These are phyloP conservation scores for Druceiella hillmani DNA, from an alignment of 2,888 invertebrate species.

Conservation along the genomic window DNA sequence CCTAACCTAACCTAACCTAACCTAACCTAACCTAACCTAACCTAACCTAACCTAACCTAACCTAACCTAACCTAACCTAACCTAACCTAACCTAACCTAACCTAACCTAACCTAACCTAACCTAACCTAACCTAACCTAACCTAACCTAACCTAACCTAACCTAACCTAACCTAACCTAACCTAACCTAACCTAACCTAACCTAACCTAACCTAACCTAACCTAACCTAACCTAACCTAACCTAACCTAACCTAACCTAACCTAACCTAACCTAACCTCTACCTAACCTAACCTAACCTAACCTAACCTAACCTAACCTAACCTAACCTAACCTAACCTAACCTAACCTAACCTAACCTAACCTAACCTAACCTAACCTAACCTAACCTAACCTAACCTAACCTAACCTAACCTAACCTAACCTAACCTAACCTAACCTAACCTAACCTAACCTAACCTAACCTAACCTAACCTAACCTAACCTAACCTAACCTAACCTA, in stretches of 20 bases:
- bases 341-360: background rate
- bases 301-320: constrained; percentile 1
- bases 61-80: constrained; percentile 1
- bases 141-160: constrained; percentile 1
- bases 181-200: constrained; percentile 1
- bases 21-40: constrained; percentile 13
- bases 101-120: constrained; percentile 1
- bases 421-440: constrained; percentile 4
- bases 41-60: constrained; percentile 12
- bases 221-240: constrained; percentile 1
- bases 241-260: constrained; percentile 1
- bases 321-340: constrained; percentile 8
- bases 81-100: constrained; percentile 1
- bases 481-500: constrained; percentile 18
- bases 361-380: constrained; percentile 3
- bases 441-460: constrained; percentile 16
- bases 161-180: constrained; percentile 1
- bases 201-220: constrained; percentile 1
- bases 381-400: constrained; percentile 1
- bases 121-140: constrained; percentile 1
- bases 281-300: constrained; percentile 1
- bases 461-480: constrained; percentile 20
- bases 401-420: background rate
- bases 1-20: constrained; percentile 13
- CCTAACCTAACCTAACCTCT: constrained; percentile 1